phyloP scores from a whole-genome alignment of 2,888 invertebrate genomes.

The Chydorus sphaericus region DNA sequence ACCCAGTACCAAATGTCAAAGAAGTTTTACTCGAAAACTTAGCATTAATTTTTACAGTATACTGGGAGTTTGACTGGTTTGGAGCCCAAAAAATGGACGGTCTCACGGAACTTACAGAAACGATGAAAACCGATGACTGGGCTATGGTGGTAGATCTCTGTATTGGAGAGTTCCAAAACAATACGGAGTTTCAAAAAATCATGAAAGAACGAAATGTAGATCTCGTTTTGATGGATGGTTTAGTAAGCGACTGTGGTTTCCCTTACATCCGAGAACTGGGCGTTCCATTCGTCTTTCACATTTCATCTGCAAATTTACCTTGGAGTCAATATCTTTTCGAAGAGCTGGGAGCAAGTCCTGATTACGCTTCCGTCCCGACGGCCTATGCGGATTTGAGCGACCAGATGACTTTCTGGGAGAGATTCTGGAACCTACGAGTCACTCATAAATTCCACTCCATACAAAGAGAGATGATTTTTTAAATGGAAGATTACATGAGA shows the following conservation, averaged over 20 bases:
- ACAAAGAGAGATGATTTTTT: neutral
- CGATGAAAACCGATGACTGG: neutral
- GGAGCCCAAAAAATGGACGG: too few relatives aligned
- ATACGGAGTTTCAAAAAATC: neutral
- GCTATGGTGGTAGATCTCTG: neutral
- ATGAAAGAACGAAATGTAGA: neutral
- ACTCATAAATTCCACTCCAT: neutral
- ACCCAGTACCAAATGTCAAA: neutral
- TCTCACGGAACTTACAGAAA: too few relatives aligned
- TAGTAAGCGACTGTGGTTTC: neutral
- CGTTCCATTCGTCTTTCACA: neutral
- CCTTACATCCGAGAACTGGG: neutral
- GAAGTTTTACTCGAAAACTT: neutral
- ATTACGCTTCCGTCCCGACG: neutral
- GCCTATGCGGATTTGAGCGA: neutral
- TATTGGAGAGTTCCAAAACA: neutral
- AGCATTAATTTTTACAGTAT: neutral
- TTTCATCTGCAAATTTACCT: neutral
- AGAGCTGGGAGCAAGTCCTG: neutral
- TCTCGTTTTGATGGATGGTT: neutral
- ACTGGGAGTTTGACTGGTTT: slow-evolving; percentile 44
- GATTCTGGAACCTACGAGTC: neutral
- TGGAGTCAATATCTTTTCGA: neutral
- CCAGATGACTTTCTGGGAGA: slow-evolving; percentile 1
- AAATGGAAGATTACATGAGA: too few relatives aligned